Base-by-base conservation (phyloP, 2,888 invertebrate genomes). In the Apamea epomidion region DNA sequence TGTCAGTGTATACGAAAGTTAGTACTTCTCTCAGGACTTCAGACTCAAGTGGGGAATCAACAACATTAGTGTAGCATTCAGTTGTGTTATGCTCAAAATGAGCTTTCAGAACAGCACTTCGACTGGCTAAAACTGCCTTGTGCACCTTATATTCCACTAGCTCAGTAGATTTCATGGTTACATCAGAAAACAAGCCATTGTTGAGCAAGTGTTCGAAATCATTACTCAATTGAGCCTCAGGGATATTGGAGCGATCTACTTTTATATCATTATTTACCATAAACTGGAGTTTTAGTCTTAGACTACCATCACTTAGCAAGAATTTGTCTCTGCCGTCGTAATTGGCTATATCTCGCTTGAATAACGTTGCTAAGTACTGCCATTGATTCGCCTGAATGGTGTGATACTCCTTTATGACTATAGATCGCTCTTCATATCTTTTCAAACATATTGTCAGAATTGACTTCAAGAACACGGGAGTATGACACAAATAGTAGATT, bases 41-140 rank as follows among this genome's bases (percentile, higher is more conserved):
- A 37, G 95, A 91, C n/a, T 96, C 95, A 4, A 96, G 90, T 0
- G 94, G 95, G 69, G 96, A 95, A 82, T 96, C 95, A 4, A 97
- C 93, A 83, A 94, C 85, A 84, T 97, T 97, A 12, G 96, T 97
- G 8, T 86, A 87, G 84, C 95, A 94, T 90, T 97, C 97, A 37
- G 92, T 94, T 67, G 96, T 97, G 84, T 96, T 96, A 75, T 97
- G 96, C 80, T 96, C 95, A 91, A 97, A 97, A 86, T 97, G 95
- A 51, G 97, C 97, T 81, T 95, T 96, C 12, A 97, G 81, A 0
- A 97, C 97, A 32, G 92, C 94, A 92, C 97, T 97, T 42, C 97
- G 91, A 83, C 95, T 95, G 0, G 97, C 96, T 64, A 97, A 85
- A 2, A 97, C 94, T 45, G 95, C 96, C 86, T 97, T 97, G 77